Evolutionary conservation across 30 jellyfish, hydroid and myxozoan genomes (phyloP), one percentile per base, ranked within the genome.

Genomic region (Catostylus mosaicus): DNA sequence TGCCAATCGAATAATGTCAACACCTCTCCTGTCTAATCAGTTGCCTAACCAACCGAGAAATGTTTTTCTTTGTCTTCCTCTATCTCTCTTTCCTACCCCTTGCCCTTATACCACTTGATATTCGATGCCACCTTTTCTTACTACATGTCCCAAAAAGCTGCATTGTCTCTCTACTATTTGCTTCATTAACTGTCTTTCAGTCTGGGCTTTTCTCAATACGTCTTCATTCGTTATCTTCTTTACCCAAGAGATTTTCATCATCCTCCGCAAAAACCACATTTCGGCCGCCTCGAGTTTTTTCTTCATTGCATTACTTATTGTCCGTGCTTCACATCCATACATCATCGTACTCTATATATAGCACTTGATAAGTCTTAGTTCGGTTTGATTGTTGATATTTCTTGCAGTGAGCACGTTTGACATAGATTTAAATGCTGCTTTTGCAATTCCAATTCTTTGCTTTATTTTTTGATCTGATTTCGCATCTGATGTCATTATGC

Each of bases 91-190:
- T 73, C 75, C 85, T 47, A 24, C 75, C 45, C 40, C 85, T 52
- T 73, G 40, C 85, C 85, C 75, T 46, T 77, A 48, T 30, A 75
- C 61, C 60, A 75, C 73, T 75, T 47, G 76, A 59, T 48, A 75
- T 75, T 75, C 75, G 61, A 46, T 57, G 86, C 75, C 76, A 36
- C 47, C 38, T 66, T 50, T 72, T 72, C 30, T 72, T 32, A 37
- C n/a, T 59, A 59, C 38, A 23, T 73, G 78, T 56, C 88, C 88
- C 78, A 76, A 76, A 65, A 76, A 54, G 78, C 88, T 51, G 20
- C 73, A 73, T 47, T 47, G 71, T 73, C 72, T 73, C 73, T 73
- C 0, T 59, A 73, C 52, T 73, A 73, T 73, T 47, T 47, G 84
- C 72, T 45, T 73, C 72, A 48, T 64, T 45, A 43, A 64, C 63